phyloP scores from a whole-genome alignment of 64 coral and sea anemone genomes.

The Anthopleura sola region DNA sequence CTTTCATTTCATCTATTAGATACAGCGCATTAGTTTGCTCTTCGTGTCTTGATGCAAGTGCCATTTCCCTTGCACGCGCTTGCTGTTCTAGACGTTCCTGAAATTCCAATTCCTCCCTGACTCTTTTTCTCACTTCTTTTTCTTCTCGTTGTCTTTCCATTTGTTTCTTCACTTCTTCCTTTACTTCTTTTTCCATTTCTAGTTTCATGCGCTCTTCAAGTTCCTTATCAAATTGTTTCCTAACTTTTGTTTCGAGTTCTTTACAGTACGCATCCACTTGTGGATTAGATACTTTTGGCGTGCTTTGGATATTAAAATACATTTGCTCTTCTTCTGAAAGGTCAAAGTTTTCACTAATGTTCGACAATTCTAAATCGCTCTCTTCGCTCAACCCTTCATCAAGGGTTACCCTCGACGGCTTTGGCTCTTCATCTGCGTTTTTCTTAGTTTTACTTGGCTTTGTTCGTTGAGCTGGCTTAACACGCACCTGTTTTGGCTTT shows the following conservation, averaged over 20 bases:
- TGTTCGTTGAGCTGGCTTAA: neutral
- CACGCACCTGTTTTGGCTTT: neutral
- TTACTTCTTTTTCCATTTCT: conserved; percentile 25
- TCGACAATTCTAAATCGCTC: conserved; percentile 53
- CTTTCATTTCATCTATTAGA: neutral
- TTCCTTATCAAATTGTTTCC: conserved; percentile 13
- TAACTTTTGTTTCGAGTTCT: conserved; percentile 15
- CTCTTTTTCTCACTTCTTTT: neutral
- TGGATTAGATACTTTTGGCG: conserved; percentile 14
- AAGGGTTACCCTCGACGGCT: neutral
- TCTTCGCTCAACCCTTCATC: conserved; percentile 37
- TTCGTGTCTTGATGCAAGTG: neutral
- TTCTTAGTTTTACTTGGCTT: neutral
- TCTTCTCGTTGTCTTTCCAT: conserved; percentile 15
- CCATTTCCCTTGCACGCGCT: neutral
- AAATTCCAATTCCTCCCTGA: neutral
- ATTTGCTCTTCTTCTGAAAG: conserved; percentile 37
- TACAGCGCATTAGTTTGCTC: neutral
- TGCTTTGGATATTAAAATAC: conserved; percentile 40
- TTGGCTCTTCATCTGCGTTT: neutral
- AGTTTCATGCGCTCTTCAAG: neutral
- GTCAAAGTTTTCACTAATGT: conserved; percentile 32
- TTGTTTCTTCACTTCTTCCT: conserved; percentile 14
- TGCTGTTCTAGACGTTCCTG: conserved; percentile 1
- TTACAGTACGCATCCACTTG: conserved; percentile 19